A percentile compares a stretch with the other conserved stretches of the same genome.
phyloP scores from a whole-genome alignment of 2,888 invertebrate genomes.

The Formica aserva region DNA sequence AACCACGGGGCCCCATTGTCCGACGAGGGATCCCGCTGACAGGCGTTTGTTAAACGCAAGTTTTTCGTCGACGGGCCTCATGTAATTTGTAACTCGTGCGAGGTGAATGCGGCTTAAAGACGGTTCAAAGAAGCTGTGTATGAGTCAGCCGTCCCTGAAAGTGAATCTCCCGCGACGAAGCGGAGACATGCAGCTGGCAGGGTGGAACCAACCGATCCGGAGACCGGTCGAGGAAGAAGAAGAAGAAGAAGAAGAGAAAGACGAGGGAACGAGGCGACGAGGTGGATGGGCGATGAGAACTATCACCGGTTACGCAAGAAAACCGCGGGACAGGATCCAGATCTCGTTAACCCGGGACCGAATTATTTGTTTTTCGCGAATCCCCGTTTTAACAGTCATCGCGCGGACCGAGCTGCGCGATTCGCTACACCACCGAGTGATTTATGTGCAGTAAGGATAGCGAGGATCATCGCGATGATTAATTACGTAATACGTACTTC shows the following conservation, averaged over 20 bases:
- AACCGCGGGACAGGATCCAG: slow-evolving; percentile 75
- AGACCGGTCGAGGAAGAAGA: slow-evolving; percentile 14
- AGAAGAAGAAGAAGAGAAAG: slow-evolving; percentile 2
- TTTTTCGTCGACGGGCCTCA: slow-evolving; percentile 28
- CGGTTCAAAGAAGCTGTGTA: slow-evolving; percentile 41
- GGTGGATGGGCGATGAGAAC: slow-evolving; percentile 62
- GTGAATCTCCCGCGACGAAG: slow-evolving; percentile 62
- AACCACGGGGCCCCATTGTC: slow-evolving; percentile 36
- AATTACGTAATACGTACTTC: slow-evolving; percentile 40
- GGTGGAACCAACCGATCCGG: slow-evolving; percentile 60
- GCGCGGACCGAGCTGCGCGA: slow-evolving; percentile 35
- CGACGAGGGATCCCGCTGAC: slow-evolving; percentile 35
- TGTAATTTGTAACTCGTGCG: slow-evolving; percentile 63
- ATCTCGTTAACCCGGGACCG: slow-evolving; percentile 78
- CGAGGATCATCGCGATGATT: slow-evolving; percentile 56
- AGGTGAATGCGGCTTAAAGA: slow-evolving; percentile 57
- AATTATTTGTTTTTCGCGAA: slow-evolving; percentile 75
- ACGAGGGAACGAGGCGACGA: neutral
- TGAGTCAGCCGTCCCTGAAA: slow-evolving; percentile 62
- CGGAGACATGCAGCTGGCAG: slow-evolving; percentile 41
- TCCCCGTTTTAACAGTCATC: slow-evolving; percentile 60
- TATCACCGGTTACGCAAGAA: slow-evolving; percentile 79
- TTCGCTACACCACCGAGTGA: slow-evolving; percentile 43
- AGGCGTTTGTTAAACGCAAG: slow-evolving; percentile 49
- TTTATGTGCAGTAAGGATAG: slow-evolving; percentile 40